Base-by-base conservation (phyloP, 2,888 invertebrate species). In the Strigamia maritima region DNA sequence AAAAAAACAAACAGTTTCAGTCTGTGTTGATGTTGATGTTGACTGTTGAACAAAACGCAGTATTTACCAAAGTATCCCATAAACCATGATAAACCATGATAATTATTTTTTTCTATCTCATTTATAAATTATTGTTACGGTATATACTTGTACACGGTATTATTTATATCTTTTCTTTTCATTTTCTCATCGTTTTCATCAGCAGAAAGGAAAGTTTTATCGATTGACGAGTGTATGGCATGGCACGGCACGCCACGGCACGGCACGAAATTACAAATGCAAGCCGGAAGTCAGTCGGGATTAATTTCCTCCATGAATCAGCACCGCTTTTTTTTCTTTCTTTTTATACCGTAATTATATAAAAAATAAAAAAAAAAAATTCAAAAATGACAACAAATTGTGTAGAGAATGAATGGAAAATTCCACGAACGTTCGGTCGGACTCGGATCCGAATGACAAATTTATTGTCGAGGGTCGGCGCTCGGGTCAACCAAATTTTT, bases 241-340 rank as follows among this genome's bases (percentile, higher is more conserved):
- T n/a, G n/a, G n/a, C n/a, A n/a, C n/a, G n/a, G n/a, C n/a, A n/a
- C n/a, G n/a, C n/a, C n/a, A n/a, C n/a, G n/a, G n/a, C n/a, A n/a
- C 19, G 60, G 60, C 60, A 65, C 60, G 24, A 65, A 65, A 65
- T 65, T 65, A 65, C 60, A 65, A 65, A 65, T 65, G 60, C 60
- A 65, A 65, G 60, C 60, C 60, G 60, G 60, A 65, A 65, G 60
- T 65, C 60, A 65, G 60, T 65, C 60, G 60, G 60, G 60, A 65
- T 65, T 65, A 65, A 65, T 65, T 65, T 65, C 60, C 60, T 65
- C 60, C 60, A 65, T 65, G 60, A 65, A 65, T 65, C 60, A 65
- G 60, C 60, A 65, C 24, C 2, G 60, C 24, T 65, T 65, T 35
- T 35, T 35, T 35, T 35, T n/a, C n/a, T 65, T 65, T 65, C 60